These are phyloP conservation scores for Eucriotettix oculatus DNA, from an alignment of 2,888 invertebrate genomes.

Conservation along the genomic window DNA sequence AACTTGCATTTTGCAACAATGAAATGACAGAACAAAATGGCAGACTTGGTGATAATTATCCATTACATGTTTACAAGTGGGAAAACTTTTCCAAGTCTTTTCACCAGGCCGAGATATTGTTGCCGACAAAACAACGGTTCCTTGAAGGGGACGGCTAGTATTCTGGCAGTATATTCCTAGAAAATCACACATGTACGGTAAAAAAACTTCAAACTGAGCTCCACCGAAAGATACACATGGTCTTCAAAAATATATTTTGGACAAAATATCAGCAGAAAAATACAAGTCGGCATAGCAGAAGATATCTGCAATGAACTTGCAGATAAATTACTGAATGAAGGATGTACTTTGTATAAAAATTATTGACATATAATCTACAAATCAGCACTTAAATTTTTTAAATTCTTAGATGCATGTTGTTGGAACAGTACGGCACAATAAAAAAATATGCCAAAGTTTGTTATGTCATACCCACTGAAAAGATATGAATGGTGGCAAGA, in stretches of 20 bases:
- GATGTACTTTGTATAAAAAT: neutral
- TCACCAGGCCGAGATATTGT: conserved; percentile 12
- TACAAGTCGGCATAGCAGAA: neutral
- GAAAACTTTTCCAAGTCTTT: neutral
- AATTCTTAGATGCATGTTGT: neutral
- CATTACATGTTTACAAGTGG: neutral
- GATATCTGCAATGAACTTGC: neutral
- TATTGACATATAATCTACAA: neutral
- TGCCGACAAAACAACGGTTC: conserved; percentile 16
- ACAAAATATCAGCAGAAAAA: conserved; percentile 17
- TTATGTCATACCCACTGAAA: neutral
- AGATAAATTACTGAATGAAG: neutral
- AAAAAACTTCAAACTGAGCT: conserved; percentile 16
- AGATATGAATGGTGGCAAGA: too few species aligned
- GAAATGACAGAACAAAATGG: neutral
- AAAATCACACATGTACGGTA: conserved; percentile 15
- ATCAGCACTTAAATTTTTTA: neutral
- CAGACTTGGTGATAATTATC: neutral
- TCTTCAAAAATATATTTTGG: conserved; percentile 11
- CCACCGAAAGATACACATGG: conserved; percentile 14
- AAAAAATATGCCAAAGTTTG: neutral
- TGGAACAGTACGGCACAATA: neutral
- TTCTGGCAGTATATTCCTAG: conserved; percentile 16
- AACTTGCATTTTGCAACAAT: neutral
- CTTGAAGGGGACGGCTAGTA: conserved; percentile 15